Evolutionary conservation across 2,797 vertebrate species (phyloP).

Genomic region (Halcyon leucocephala): DNA sequence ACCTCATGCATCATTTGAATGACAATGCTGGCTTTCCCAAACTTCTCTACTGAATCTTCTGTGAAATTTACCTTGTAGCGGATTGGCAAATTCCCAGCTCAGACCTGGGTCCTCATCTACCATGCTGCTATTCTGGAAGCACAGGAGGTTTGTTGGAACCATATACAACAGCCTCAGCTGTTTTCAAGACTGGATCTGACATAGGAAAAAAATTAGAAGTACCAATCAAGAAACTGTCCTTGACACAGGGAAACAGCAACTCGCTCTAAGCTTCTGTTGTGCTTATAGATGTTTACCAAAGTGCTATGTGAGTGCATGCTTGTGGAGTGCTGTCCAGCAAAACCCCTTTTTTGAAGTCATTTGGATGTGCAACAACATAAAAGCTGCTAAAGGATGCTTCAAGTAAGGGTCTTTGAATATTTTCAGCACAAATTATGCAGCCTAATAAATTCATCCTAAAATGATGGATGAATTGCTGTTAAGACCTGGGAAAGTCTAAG

Average conservation of each 20-base stretch:
- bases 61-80: constrained; percentile 13
- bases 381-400: neutral
- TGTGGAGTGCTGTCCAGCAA: neutral
- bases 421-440: neutral
- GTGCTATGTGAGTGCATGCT: fast-evolving
- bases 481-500: neutral
- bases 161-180: neutral
- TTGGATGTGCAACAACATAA: neutral
- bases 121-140: neutral
- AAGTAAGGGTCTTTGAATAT: neutral
- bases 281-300: neutral
- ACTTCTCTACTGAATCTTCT: neutral
- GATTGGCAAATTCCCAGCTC: neutral
- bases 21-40: neutral
- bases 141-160: neutral
- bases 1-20: neutral
- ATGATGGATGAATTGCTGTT: neutral
- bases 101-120: neutral
- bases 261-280: neutral
- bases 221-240: neutral
- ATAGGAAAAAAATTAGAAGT: neutral
- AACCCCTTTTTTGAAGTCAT: neutral
- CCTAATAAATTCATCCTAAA: neutral
- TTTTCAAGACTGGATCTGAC: neutral
- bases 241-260: neutral